Base-by-base conservation (phyloP, 92 coral and sea anemone species). In the Virgularia gustaviana region DNA sequence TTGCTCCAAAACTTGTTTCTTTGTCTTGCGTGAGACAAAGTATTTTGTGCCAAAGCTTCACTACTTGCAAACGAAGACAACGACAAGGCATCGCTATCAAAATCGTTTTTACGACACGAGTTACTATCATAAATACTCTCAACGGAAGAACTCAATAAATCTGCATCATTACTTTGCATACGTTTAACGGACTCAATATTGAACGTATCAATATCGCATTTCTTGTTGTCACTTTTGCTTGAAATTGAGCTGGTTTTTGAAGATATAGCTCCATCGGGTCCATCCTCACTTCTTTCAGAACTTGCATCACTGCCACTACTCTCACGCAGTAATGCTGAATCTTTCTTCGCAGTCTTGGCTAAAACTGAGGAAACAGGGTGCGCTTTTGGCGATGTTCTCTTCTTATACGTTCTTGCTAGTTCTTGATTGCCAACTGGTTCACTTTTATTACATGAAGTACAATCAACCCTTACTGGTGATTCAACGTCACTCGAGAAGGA, bases 281-380 rank as follows among this genome's bases (percentile, higher is more conserved):
- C n/a, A n/a, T n/a, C 70, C 6, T 45, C 74, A 33, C 74, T 43
- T 13, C 52, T 23, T 13, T 67, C 74, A 67, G 74, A 67, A 32
- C 74, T 67, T 19, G 74, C 74, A 34, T 67, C 74, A 41, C 74
- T 67, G 16, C 74, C 74, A 47, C 74, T 67, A 25, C 58, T 28
- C 25, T 49, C 53, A 24, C 43, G 59, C 31, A 67, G 49, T 20
- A 41, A 65, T 2, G 72, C 36, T 29, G 11, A 51, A 45, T 47
- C 22, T 49, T 29, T 35, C 35, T 36, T 45, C 8, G 35, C 19
- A 25, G 43, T 67, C 32, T 22, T 39, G 6, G 31, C 22, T 16
- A 52, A n/a, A 3, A 13, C 42, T 9, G 13, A 8, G 1, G 72
- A 19, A 25, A 33, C 62, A 16, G 25, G 33, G 9, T 0, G 31